phyloP scores from a whole-genome alignment of 2,888 invertebrate species.

The Phalera bucephala region DNA sequence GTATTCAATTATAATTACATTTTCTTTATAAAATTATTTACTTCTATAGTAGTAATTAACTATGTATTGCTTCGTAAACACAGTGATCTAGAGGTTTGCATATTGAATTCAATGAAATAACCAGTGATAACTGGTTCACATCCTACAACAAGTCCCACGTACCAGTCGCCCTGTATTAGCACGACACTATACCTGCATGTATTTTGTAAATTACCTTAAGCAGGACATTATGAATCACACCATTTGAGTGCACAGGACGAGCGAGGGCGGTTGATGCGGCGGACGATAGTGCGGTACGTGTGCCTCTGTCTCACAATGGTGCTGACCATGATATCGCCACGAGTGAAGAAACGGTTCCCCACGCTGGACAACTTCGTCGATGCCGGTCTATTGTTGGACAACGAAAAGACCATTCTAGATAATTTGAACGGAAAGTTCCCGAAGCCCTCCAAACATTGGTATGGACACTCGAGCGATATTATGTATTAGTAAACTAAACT shows the following conservation, averaged over 20 bases:
- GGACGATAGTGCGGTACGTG: conserved; percentile 92
- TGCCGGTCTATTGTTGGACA: conserved; percentile 91
- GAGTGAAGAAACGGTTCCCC: conserved; percentile 95
- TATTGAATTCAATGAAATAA: too few relatives aligned
- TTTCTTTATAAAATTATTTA: too few relatives aligned
- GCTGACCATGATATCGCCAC: conserved; percentile 92
- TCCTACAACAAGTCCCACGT: too few relatives aligned
- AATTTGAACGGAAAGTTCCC: conserved; percentile 92
- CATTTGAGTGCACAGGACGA: conserved; percentile 84
- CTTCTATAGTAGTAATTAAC: too few relatives aligned
- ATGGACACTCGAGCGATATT: too few relatives aligned
- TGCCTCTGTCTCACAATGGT: conserved; percentile 95
- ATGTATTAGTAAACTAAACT: too few relatives aligned
- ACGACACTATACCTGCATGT: background rate
- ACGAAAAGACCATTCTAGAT: conserved; percentile 90
- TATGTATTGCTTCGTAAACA: too few relatives aligned
- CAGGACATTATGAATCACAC: conserved; percentile 22
- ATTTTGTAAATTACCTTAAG: background rate
- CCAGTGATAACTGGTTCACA: too few relatives aligned
- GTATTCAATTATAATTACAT: too few relatives aligned
- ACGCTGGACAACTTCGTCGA: conserved; percentile 92
- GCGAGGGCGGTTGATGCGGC: conserved; percentile 90
- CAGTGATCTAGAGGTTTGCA: too few relatives aligned
- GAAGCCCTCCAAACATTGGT: conserved; percentile 94
- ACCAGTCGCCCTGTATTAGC: too few relatives aligned